Evolutionary conservation across 2,797 vertebrate species (phyloP), one percentile per base, ranked within the genome.

Genomic region (Karalla daura): DNA sequence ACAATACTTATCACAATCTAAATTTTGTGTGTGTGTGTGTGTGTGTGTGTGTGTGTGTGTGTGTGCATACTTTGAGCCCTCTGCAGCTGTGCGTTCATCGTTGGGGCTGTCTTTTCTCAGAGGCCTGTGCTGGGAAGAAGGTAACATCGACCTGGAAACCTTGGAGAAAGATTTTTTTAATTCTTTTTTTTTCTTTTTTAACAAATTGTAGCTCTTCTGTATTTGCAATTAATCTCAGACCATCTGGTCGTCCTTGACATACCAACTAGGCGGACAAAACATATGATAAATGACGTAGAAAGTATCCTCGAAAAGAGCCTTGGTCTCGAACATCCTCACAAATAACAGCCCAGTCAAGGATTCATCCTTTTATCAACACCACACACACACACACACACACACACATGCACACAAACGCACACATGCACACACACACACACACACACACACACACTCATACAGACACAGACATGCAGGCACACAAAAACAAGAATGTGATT

Each of bases 161-260:
- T 74, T 64, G 64, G 39, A 43, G 52, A 73, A 41, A 28, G 53
- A 43, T 74, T 80, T 71, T n/a, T n/a, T n/a, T n/a, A n/a, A n/a
- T n/a, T n/a, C n/a, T n/a, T n/a, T n/a, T n/a, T n/a, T n/a, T n/a
- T n/a, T n/a, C n/a, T n/a, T n/a, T n/a, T n/a, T n/a, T 18, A 2
- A 21, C 20, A 67, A 75, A 82, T 59, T 76, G 55, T 71, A 9
- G 24, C 63, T 52, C 24, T 70, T 80, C 68, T 74, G 46, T 61
- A 44, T 79, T 81, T 80, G 13, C 44, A 49, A 45, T 77, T 33
- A 49, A 70, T 81, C 40, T 6, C 2, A 8, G 33, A 58, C 52
- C 81, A 83, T 81, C 83, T 90, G 88, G 39, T 52, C 27, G 78
- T 51, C 88, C 89, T 87, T 88, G 86, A 87, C 76, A 73, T 75